A percentile compares a stretch with the other conserved stretches of the same genome.
Conservation (phyloP, 2,888 invertebrate genomes). For the Lochmaea capreae region DNA sequence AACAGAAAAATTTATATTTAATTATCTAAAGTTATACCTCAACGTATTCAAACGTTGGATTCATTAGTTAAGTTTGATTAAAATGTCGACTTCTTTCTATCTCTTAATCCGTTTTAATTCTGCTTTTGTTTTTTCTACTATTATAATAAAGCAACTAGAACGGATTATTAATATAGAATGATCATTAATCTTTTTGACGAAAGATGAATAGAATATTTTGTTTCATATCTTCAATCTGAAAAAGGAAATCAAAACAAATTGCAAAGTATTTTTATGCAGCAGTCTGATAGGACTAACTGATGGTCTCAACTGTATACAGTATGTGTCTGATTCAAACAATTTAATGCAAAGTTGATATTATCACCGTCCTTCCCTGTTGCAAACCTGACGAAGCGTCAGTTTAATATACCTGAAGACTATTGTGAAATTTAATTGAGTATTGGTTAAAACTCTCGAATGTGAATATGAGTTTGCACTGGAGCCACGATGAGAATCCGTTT, state of each 20-base stretch:
- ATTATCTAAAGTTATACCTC: constrained; percentile 22
- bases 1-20: constrained; percentile 27
- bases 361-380: too few species aligned
- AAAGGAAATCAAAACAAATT: not conserved
- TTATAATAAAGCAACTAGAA: constrained; percentile 31
- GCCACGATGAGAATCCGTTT: too few species aligned
- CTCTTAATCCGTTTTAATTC: constrained; percentile 27
- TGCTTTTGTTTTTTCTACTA: constrained; percentile 30
- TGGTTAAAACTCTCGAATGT: too few species aligned
- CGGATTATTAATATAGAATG: constrained; percentile 31
- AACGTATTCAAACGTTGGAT: constrained; percentile 17
- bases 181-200: constrained; percentile 35
- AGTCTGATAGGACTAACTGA: too few species aligned
- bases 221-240: not conserved
- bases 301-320: too few species aligned
- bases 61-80: constrained; percentile 38
- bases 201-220: not conserved
- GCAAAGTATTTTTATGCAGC: not conserved
- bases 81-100: constrained; percentile 36
- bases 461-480: too few species aligned
- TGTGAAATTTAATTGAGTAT: too few species aligned
- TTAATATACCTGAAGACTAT: too few species aligned
- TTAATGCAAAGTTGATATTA: too few species aligned
- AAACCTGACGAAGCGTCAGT: too few species aligned
- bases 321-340: too few species aligned